Base-by-base conservation (phyloP, 2,888 invertebrate species). In the Panorpa germanica region DNA sequence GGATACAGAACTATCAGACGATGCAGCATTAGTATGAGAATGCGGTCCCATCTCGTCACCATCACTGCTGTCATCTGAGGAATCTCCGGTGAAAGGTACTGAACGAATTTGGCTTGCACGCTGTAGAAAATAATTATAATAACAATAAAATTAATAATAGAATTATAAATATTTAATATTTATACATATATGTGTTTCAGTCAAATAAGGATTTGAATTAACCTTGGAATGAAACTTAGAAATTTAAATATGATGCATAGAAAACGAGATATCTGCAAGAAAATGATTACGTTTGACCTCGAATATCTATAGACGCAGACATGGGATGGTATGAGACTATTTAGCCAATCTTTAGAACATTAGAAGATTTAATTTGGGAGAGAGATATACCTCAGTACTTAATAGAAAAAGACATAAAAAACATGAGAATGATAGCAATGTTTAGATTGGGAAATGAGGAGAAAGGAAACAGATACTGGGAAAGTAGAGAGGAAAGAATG, bases 21-120 rank as follows among this genome's bases (percentile, higher is more conserved):
- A 49, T 7, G 20, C 20, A 19, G 20, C 20, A 19, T 7, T n/a
- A 8, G 20, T 19, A n/a, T n/a, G n/a, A n/a, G n/a, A n/a, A 38
- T 53, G 54, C 3, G 52, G 52, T n/a, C n/a, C n/a, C 34, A 52
- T 52, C 38, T 75, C 82, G 51, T 88, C 88, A 16, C 90, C 88
- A 47, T 91, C 91, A 7, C 88, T 88, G 2, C 88, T 90, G 48
- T 93, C 91, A 46, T 86, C 86, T 1, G 86, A 85, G 4, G 88
- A 88, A 43, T 93, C 91, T 3, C 90, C 91, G 10, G 83, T 85
- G 50, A 93, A 91, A 6, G 91, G 91, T 70, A 90, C 85, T 25
- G 88, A 90, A 41, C 91, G 66, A 43, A 93, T 93, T 59, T 91
- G 91, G 53, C 90, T 88, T 39, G 91, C 91, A 44, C 90, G 72